Conservation (phyloP, 1,140 invertebrate genomes). For the Papilio machaon region DNA sequence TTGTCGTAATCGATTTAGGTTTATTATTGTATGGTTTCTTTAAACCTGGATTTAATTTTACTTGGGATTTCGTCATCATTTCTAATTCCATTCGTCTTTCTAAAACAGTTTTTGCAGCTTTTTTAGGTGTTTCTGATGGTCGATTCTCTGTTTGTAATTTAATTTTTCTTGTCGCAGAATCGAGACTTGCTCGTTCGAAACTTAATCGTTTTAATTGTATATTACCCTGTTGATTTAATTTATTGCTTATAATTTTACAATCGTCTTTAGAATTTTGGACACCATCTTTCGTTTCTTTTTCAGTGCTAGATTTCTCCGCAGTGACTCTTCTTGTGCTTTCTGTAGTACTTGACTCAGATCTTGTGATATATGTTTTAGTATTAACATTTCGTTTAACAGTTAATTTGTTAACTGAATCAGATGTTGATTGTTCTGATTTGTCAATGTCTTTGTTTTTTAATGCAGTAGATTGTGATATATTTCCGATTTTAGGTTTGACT, state of each 20-base stretch:
- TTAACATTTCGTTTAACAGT: conserved; percentile 61
- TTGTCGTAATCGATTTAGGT: conserved; percentile 70
- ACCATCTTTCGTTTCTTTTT: conserved; percentile 34
- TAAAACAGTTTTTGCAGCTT: conserved; percentile 73
- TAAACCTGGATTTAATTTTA: conserved; percentile 49
- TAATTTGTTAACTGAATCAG: conserved; percentile 59
- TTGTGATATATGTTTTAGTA: conserved; percentile 50
- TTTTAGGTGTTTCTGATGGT: conserved; percentile 55
- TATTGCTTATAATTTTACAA: conserved; percentile 45
- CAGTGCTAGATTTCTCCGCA: conserved; percentile 42
- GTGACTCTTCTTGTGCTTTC: conserved; percentile 47
- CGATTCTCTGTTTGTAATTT: conserved; percentile 58
- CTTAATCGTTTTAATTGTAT: conserved; percentile 77
- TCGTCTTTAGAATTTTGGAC: conserved; percentile 42
- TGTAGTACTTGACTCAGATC: conserved; percentile 60
- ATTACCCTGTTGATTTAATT: conserved; percentile 55
- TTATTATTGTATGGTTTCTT: conserved; percentile 63
- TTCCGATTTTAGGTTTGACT: conserved; percentile 74
- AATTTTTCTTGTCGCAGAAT: conserved; percentile 72
- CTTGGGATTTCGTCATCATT: conserved; percentile 65
- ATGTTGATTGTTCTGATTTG: conserved; percentile 52
- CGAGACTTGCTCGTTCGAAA: conserved; percentile 79
- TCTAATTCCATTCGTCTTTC: conserved; percentile 80
- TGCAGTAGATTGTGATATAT: conserved; percentile 48
- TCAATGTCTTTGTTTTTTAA: conserved; percentile 56